Evolutionary conservation across 2,113 vertebrate genomes (phyloP).

Genomic region (Cacatua alba): DNA sequence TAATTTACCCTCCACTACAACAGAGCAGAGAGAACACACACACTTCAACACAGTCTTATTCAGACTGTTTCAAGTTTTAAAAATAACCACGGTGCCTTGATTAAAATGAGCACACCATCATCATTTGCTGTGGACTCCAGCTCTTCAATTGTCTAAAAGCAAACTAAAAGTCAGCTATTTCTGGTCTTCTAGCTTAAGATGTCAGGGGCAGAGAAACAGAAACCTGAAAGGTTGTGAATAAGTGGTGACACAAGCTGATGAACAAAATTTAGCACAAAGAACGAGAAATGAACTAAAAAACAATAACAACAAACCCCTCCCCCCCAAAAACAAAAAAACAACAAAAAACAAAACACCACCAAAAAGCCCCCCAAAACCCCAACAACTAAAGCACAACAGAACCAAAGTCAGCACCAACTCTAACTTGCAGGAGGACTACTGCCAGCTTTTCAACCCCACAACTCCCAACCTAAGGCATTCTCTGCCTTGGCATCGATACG

Average conservation of each 20-base stretch:
- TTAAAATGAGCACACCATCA: not conserved
- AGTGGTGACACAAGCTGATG: not conserved
- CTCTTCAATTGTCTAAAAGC: not conserved
- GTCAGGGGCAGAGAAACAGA: not conserved
- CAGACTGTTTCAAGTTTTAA: not conserved
- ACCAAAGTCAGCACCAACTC: not conserved
- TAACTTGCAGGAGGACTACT: not conserved
- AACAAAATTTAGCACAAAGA: not conserved
- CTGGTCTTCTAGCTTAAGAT: not conserved
- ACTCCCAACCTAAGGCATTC: not conserved
- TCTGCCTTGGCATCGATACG: not conserved
- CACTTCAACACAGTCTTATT: not conserved
- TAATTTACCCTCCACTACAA: not conserved
- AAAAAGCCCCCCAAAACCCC: no score
- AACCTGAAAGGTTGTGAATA: not conserved
- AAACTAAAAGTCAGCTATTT: not conserved
- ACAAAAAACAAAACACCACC: no score
- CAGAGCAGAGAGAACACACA: not conserved
- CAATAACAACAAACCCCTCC: no score
- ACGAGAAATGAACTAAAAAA: not conserved
- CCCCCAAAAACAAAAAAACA: no score
- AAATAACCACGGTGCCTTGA: not conserved
- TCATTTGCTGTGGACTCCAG: not conserved
- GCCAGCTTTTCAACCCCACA: not conserved
- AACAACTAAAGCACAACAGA: not conserved